Base-by-base conservation (phyloP, 1,140 invertebrate genomes). In the Lineus longissimus region DNA sequence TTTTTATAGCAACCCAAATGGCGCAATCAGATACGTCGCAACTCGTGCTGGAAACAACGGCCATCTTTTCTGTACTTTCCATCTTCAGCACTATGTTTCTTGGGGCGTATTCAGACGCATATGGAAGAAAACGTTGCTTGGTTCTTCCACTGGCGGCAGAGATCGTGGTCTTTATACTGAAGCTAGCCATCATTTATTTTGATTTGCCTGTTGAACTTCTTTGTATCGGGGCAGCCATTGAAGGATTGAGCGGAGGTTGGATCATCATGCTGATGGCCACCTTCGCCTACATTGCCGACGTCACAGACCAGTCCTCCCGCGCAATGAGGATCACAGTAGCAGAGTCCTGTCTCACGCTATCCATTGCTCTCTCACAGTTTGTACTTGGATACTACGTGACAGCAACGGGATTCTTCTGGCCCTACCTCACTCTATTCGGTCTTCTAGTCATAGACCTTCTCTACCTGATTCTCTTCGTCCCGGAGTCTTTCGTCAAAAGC, bases 261-360 rank as follows among this genome's bases (percentile, higher is more conserved):
- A 9, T 7, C 6, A 27, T n/a, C 6, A 51, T 51, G n/a, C 6
- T 51, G 6, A 51, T 51, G 47, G n/a, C n/a, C 25, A 9, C n/a
- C 4, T 51, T 51, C 47, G 47, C 47, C 25, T 51, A 51, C n/a
- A 51, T 51, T 23, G n/a, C 47, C 6, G 47, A 51, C n/a, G n/a
- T 27, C 19, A 51, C 47, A 4, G 9, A 9, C n/a, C 47, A 6
- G 47, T 4, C 4, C 4, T 6, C 6, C n/a, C 47, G 47, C 9
- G 47, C 6, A 7, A 6, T 51, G 47, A 19, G 47, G n/a, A 4
- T 51, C 6, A 51, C 47, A 4, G n/a, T 51, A 6, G 47, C 47
- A 7, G 47, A 51, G n/a, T 19, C 19, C 6, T 6, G 6, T 6
- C n/a, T 27, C 6, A 9, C 25, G 47, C n/a, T 51, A 4, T 4